Evolutionary conservation across 1,140 invertebrate genomes (phyloP).

Genomic region (Hycleus phaleratus): DNA sequence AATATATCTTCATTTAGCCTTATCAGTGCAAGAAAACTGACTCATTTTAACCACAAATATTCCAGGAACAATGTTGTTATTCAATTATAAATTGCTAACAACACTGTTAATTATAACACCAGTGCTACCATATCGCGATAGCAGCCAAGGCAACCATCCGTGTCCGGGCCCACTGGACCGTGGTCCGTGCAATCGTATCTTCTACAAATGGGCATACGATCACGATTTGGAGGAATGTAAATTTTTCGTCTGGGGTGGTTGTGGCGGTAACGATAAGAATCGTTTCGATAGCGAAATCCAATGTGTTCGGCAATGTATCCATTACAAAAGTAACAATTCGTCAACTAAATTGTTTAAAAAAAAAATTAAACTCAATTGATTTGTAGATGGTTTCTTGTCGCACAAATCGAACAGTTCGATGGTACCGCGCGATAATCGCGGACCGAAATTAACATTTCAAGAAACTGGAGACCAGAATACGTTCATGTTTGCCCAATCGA

Average conservation of each 20-base stretch:
- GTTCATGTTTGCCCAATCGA: constrained; percentile 81
- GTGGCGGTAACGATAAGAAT: constrained; percentile 67
- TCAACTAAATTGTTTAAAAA: background rate
- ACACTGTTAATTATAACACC: no score
- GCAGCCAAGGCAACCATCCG: constrained; percentile 8
- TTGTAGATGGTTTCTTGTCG: constrained; percentile 36
- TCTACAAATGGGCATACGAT: constrained; percentile 67
- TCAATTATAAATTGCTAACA: no score
- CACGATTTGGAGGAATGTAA: constrained; percentile 55
- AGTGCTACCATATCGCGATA: constrained; percentile 8
- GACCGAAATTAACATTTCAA: constrained; percentile 69
- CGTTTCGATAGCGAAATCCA: constrained; percentile 65
- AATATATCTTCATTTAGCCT: no score
- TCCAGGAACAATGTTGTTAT: no score
- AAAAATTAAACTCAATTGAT: background rate
- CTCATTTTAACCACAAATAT: no score
- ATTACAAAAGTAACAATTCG: constrained; percentile 31
- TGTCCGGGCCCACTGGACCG: constrained; percentile 43
- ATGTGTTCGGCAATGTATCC: constrained; percentile 59
- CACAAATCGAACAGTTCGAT: background rate
- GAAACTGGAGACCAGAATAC: constrained; percentile 68
- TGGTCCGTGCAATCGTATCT: constrained; percentile 59
- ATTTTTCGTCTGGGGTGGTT: constrained; percentile 70
- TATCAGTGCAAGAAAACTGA: no score
- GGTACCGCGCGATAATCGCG: constrained; percentile 61